Base-by-base conservation (phyloP, 2,113 vertebrate species). In the Catagonus wagneri region DNA sequence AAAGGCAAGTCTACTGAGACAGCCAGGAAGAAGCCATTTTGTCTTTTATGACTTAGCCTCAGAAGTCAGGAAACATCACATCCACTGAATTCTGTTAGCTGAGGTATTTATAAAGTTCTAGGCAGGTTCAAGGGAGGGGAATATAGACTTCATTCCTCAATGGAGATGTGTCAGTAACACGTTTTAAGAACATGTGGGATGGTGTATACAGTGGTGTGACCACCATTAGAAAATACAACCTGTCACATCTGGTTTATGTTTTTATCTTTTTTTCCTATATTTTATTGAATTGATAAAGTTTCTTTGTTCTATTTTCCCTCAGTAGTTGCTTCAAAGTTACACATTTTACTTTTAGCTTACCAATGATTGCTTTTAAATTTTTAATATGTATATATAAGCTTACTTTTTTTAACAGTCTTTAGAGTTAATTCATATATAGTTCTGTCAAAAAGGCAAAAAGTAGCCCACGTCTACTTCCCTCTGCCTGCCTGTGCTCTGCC, bases 291-390 rank as follows among this genome's bases (percentile, higher is more conserved):
- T 78, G 74, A 50, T 80, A 39, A 4, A 63, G 15, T 74, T 92
- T 95, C 61, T 78, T 52, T 39, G 17, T 68, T 85, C 22, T 36
- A 6, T 83, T 36, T 68, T 32, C 11, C 12, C 6, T 15, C 15
- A 72, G 52, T 84, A 14, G 22, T 66, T 25, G 6, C 71, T 87
- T 75, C 87, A 93, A 39, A 61, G 34, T 80, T 71, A 83, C 23
- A 34, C 27, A 44, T 72, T 78, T 83, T 94, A 17, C 15, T 75
- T 96, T 90, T 83, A 69, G 39, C 32, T 76, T 92, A 81, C 32
- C 27, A 58, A n/a, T 58, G 83, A 54, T 56, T 72, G 36, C 27
- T 75, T 74, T 79, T 65, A 72, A 66, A 29, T 3, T 91, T 72
- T 69, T 27, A 58, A 61, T 50, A 90, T 58, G 19, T 13, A 44